Evolutionary conservation across 2,797 vertebrate species (phyloP).

Genomic region (Acrossocheilus fasciatus): DNA sequence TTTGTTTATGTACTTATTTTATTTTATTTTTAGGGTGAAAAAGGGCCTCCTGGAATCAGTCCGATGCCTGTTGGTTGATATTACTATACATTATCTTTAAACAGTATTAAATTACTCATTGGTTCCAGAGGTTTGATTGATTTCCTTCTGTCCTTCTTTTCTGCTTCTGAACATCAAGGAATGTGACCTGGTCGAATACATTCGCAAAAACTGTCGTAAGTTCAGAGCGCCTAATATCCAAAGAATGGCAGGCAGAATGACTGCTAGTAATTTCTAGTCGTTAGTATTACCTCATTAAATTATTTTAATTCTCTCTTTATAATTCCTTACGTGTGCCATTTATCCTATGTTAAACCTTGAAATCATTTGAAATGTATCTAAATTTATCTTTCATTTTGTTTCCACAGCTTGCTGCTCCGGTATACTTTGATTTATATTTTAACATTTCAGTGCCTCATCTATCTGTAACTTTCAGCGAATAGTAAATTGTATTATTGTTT

Average conservation of each 20-base stretch:
- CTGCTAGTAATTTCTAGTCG: background rate
- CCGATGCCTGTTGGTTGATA: conserved; percentile 77
- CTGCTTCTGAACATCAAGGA: conserved; percentile 70
- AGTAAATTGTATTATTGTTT: background rate
- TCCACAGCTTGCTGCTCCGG: conserved; percentile 58
- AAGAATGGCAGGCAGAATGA: background rate
- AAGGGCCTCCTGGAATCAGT: conserved; percentile 75
- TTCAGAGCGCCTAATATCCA: background rate
- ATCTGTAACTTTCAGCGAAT: background rate
- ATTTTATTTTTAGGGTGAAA: conserved; percentile 77
- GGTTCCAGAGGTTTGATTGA: background rate
- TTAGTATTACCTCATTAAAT: background rate
- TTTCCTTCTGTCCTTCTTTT: conserved; percentile 7
- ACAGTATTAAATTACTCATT: background rate
- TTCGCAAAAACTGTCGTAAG: conserved; percentile 87
- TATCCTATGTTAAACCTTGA: background rate
- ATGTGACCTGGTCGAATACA: conserved; percentile 85
- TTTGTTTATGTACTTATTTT: background rate
- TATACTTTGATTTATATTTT: conserved; percentile 18
- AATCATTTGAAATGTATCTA: background rate
- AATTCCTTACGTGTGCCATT: background rate
- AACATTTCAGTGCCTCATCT: background rate
- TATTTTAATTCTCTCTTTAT: background rate
- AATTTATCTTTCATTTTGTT: background rate
- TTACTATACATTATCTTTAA: background rate